Base-by-base conservation (phyloP, 2,113 vertebrate species). In the Montifringilla adamsi region DNA sequence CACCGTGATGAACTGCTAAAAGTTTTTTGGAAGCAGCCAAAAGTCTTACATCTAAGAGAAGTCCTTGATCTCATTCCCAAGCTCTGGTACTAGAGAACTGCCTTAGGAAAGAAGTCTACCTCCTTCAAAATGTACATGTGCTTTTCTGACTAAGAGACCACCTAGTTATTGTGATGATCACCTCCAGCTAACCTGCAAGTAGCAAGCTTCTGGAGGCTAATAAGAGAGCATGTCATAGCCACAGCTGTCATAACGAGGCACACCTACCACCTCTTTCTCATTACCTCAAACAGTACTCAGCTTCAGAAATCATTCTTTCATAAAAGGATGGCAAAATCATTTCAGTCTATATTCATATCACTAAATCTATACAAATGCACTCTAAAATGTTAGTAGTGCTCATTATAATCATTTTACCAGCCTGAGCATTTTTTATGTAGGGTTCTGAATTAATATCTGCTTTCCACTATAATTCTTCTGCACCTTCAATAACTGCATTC, bases 131-230 rank as follows among this genome's bases (percentile, higher is more conserved):
- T 58, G n/a, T 56, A 97, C 90, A 86, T 55, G 20, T 46, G 20
- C 30, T 90, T 93, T 95, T 93, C 82, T 79, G 56, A 50, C 59
- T 68, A 79, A 84, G 41, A 88, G 46, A 59, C 50, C 39, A 81
- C 31, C 73, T 81, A 80, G 69, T 90, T 95, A 94, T 69, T 93
- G 56, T 86, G 76, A 74, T 89, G 84, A 87, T 89, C 81, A 64
- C 49, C 81, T 76, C 49, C 67, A 63, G 49, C 43, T 84, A 70
- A 68, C 97, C 90, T 96, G 94, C 93, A 96, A 97, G 92, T 88
- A 97, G 93, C 96, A 96, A 96, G 90, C 78, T 97, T 97, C 97
- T 96, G 95, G 95, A 93, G 94, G 96, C 96, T 98, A 97, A 98
- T 98, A 98, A 98, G 96, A 97, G 97, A 96, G 89, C 75, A 95